phyloP scores from a whole-genome alignment of 2,888 invertebrate species.

The Erynnis tages region DNA sequence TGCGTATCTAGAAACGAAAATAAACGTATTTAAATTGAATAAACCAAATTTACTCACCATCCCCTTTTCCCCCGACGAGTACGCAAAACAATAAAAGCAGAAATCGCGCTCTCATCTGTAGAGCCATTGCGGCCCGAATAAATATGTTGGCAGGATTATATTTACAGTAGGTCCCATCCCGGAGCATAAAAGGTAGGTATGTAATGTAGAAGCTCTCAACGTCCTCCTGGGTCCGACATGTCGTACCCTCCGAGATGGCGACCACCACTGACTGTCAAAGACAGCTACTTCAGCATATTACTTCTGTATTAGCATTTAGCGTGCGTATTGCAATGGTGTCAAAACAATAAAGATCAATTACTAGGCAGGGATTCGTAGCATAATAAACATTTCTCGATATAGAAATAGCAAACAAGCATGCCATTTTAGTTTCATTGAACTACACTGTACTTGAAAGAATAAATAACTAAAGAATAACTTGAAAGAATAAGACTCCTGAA shows the following conservation, averaged over 20 bases:
- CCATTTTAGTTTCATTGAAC: too few species aligned
- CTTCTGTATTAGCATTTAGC: constrained; percentile 50
- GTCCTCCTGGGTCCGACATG: constrained; percentile 22
- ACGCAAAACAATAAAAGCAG: constrained; percentile 65
- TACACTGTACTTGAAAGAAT: too few species aligned
- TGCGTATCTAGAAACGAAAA: constrained; percentile 44
- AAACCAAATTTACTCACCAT: constrained; percentile 67
- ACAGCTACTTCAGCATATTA: constrained; percentile 43
- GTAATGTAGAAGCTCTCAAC: constrained; percentile 16
- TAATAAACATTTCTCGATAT: not conserved
- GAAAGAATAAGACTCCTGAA: too few species aligned
- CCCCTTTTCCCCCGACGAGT: constrained; percentile 52
- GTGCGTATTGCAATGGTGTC: constrained; percentile 67
- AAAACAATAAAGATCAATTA: constrained; percentile 68
- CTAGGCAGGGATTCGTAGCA: constrained; percentile 37
- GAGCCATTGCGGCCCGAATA: constrained; percentile 70
- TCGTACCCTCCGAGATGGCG: constrained; percentile 35
- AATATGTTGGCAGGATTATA: constrained; percentile 54
- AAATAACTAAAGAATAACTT: too few species aligned
- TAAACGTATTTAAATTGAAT: constrained; percentile 44
- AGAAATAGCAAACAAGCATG: too few species aligned
- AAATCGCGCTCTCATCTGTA: constrained; percentile 56
- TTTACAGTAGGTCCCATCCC: constrained; percentile 71
- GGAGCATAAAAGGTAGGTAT: constrained; percentile 41
- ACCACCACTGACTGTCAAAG: constrained; percentile 45